These are phyloP conservation scores for Pristionchus fissidentatus DNA, from an alignment of 2,888 invertebrate genomes.

Conservation along the genomic window DNA sequence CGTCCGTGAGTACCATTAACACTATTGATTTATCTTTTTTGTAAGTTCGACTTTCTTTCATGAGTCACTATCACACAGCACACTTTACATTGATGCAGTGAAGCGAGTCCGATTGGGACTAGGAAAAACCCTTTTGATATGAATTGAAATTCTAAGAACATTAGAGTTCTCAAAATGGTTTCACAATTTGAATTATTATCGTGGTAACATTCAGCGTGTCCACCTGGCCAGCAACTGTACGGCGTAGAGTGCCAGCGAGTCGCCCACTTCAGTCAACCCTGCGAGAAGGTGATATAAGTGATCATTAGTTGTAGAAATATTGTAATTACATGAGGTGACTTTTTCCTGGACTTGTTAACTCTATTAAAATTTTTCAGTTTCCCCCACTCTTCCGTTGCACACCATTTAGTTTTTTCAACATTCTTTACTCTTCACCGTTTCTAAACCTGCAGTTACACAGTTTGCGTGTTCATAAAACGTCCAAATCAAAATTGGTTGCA, in stretches of 20 bases:
- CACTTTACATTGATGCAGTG: background rate
- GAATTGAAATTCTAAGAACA: conserved; percentile 28
- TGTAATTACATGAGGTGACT: no score
- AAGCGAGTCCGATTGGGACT: background rate
- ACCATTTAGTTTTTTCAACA: no score
- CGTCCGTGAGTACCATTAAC: conserved; percentile 67
- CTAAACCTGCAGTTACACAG: no score
- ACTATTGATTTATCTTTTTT: background rate
- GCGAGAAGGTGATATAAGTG: conserved; percentile 58
- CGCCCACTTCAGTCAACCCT: conserved; percentile 71
- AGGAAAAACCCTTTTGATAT: no score
- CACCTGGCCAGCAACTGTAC: conserved; percentile 72
- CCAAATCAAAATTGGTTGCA: background rate
- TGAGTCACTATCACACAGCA: background rate
- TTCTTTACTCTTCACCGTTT: no score
- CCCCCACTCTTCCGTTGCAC: no score
- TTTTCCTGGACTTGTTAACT: no score
- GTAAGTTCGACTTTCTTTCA: background rate
- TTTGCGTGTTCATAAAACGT: background rate
- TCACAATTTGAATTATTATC: background rate
- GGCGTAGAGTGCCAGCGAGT: conserved; percentile 73
- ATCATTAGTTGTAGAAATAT: background rate
- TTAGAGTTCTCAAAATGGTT: background rate
- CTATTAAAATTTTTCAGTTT: no score
- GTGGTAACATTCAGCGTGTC: conserved; percentile 74